A percentile compares a stretch with the other conserved stretches of the same genome.
phyloP scores from a whole-genome alignment of 2,113 vertebrate species.

The Taxidea taxus region DNA sequence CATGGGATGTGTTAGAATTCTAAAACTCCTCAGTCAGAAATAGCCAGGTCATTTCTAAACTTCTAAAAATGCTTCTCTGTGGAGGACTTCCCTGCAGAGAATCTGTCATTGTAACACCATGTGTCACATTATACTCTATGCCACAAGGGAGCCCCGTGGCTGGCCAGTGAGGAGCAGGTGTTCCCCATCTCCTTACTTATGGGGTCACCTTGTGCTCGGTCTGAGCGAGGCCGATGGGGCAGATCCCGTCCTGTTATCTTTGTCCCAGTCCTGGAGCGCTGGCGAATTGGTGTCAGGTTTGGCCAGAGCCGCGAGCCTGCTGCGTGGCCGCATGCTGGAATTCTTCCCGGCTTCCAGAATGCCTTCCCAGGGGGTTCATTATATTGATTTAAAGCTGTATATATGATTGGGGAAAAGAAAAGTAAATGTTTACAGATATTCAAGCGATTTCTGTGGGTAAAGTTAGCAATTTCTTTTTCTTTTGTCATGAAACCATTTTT shows the following conservation, averaged over 20 bases:
- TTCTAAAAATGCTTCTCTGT: not conserved
- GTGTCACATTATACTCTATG: not conserved
- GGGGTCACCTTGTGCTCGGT: accelerated
- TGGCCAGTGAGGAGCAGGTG: accelerated
- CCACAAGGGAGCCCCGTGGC: not conserved
- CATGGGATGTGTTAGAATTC: not conserved
- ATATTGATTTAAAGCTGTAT: not conserved
- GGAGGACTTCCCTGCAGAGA: not conserved
- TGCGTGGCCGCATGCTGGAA: accelerated
- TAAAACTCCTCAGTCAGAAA: not conserved
- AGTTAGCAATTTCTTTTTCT: not conserved
- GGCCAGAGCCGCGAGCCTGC: accelerated
- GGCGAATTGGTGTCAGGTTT: accelerated
- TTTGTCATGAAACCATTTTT: too few species aligned
- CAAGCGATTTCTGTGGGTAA: not conserved
- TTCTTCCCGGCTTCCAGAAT: not conserved
- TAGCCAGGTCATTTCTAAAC: not conserved
- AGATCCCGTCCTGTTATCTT: accelerated
- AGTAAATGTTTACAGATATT: not conserved
- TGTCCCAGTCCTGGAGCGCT: not conserved
- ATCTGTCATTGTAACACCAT: not conserved
- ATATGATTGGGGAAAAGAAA: not conserved
- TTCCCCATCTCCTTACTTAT: accelerated
- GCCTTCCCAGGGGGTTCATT: not conserved
- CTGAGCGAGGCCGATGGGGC: accelerated